phyloP scores from a whole-genome alignment of 2,888 invertebrate species.

The Prenolepis imparis region DNA sequence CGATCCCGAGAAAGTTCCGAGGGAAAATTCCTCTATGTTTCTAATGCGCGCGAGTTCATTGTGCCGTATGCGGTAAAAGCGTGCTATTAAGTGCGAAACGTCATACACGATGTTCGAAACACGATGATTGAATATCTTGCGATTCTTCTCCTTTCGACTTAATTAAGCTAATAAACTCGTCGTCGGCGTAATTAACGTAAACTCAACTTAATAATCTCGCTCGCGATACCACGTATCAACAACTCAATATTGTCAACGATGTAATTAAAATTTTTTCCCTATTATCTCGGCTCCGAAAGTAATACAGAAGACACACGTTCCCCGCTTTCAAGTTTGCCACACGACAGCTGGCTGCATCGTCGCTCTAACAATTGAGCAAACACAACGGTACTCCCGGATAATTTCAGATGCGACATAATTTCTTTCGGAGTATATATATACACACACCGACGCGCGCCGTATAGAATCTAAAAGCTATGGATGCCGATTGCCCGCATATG shows the following conservation, averaged over 20 bases:
- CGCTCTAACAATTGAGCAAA: constrained; percentile 40
- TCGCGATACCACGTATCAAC: not conserved
- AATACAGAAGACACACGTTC: not conserved
- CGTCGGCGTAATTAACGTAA: not conserved
- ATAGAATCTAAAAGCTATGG: not conserved
- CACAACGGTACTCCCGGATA: constrained; percentile 38
- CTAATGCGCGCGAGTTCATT: not conserved
- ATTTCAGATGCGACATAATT: constrained; percentile 33
- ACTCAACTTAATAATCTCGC: constrained; percentile 10
- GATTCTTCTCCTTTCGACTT: not conserved
- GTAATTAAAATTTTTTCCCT: constrained; percentile 24
- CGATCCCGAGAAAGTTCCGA: constrained; percentile 43
- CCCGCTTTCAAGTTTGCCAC: not conserved
- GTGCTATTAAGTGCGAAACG: not conserved
- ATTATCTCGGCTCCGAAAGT: not conserved
- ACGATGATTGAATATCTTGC: not conserved
- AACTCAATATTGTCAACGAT: not conserved
- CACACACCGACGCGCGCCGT: not conserved
- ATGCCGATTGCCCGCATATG: constrained; percentile 38
- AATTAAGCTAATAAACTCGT: constrained; percentile 1
- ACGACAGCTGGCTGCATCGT: constrained; percentile 6
- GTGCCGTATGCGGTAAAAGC: not conserved
- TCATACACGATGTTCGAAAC: not conserved
- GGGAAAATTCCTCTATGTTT: constrained; percentile 11
- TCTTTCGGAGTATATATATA: not conserved